Conservation (phyloP, 2,888 invertebrate genomes). For the Eristalinus sepulchralis region DNA sequence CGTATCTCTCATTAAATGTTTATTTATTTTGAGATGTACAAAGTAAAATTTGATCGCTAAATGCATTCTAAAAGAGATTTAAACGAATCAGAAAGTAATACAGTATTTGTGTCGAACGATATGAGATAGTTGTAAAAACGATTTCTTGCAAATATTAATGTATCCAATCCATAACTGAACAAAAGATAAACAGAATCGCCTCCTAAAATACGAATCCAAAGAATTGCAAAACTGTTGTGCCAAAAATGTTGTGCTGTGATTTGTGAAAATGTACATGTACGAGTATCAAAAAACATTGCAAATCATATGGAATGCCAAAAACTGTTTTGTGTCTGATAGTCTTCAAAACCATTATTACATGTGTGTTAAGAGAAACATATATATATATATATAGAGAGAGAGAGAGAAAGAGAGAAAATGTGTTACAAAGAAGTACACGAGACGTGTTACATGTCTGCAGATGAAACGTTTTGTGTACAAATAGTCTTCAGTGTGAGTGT, state of each 20-base stretch:
- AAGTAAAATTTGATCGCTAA: constrained; percentile 35
- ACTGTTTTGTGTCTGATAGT: constrained; percentile 42
- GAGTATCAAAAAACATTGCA: constrained; percentile 52
- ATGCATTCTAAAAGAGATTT: constrained; percentile 64
- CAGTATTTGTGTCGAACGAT: constrained; percentile 55
- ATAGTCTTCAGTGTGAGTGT: not conserved
- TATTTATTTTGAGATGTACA: not conserved
- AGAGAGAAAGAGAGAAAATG: constrained; percentile 21
- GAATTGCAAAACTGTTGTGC: constrained; percentile 62
- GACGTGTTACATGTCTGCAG: constrained; percentile 13
- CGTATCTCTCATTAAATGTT: constrained; percentile 23
- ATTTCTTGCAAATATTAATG: constrained; percentile 63
- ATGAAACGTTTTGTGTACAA: constrained; percentile 11
- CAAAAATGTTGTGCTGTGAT: constrained; percentile 65
- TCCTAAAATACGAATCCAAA: constrained; percentile 61
- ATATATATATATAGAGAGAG: not conserved
- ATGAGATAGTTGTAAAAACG: constrained; percentile 57
- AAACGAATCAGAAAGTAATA: constrained; percentile 55
- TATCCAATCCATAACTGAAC: constrained; percentile 62
- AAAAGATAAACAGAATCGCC: constrained; percentile 62
- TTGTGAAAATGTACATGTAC: constrained; percentile 14
- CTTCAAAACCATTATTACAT: constrained; percentile 38
- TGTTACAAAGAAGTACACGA: constrained; percentile 23
- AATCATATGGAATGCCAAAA: constrained; percentile 65
- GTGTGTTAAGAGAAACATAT: constrained; percentile 3